Conservation (phyloP, 2,797 vertebrate species). For the Sciurus vulgaris region DNA sequence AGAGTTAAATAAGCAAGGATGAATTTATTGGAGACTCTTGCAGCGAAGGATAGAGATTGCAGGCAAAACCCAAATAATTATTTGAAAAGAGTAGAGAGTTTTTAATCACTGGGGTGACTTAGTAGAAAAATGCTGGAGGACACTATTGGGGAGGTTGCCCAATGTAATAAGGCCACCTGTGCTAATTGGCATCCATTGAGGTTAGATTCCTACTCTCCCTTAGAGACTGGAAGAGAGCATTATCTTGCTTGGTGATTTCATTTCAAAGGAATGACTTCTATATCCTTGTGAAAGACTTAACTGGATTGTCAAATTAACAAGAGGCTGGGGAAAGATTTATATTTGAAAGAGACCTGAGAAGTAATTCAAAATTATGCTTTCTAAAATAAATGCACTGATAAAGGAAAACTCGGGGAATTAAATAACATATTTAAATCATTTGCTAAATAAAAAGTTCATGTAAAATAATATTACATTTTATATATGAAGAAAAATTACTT, state of each 20-base stretch:
- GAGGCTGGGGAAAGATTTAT: not conserved
- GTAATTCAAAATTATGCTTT: not conserved
- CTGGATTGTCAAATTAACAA: not conserved
- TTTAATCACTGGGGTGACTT: not conserved
- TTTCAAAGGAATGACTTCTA: not conserved
- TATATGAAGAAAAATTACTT: not conserved
- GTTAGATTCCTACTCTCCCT: not conserved
- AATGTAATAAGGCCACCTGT: not conserved
- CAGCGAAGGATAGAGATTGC: not conserved
- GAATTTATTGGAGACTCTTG: not conserved
- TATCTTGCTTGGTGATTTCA: not conserved
- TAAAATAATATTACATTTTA: slow-evolving; percentile 17
- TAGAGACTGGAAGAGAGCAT: not conserved
- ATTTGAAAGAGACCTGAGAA: not conserved
- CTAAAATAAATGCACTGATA: not conserved
- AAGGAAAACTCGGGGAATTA: not conserved
- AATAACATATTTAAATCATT: not conserved
- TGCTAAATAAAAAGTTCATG: not conserved
- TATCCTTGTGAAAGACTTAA: not conserved
- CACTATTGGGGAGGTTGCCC: too few relatives aligned
- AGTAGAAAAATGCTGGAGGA: not conserved
- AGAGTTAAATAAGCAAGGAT: not conserved
- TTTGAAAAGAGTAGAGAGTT: not conserved
- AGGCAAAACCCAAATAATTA: not conserved
- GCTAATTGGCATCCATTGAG: not conserved